Evolutionary conservation across 1,140 invertebrate genomes (phyloP).

Genomic region (Drosophila grimshawi): DNA sequence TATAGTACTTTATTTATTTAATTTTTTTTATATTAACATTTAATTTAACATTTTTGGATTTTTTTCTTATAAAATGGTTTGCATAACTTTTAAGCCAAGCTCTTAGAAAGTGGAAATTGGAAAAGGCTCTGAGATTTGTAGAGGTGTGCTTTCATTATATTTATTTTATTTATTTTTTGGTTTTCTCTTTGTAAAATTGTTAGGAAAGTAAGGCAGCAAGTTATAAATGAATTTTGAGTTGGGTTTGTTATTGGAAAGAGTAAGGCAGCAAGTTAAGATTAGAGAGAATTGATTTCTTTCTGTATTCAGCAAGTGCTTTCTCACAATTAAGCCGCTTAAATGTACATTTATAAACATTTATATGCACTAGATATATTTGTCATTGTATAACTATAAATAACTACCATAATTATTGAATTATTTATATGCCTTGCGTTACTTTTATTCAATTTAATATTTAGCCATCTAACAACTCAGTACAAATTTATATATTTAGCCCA

Average conservation of each 20-base stretch:
- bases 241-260: slow-evolving; percentile 56
- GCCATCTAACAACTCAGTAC: slow-evolving; percentile 64
- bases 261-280: slow-evolving; percentile 81
- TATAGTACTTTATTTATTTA: slow-evolving; percentile 46
- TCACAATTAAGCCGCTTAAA: slow-evolving; percentile 72
- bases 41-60: slow-evolving; percentile 53
- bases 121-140: slow-evolving; percentile 59
- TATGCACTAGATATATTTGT: slow-evolving; percentile 53
- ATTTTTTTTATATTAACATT: slow-evolving; percentile 56
- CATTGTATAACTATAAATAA: slow-evolving; percentile 70
- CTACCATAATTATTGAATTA: slow-evolving; percentile 67
- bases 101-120: slow-evolving; percentile 68
- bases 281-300: slow-evolving; percentile 55
- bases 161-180: slow-evolving; percentile 3
- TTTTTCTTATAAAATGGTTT: slow-evolving; percentile 42
- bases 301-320: slow-evolving; percentile 79
- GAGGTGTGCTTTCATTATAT: slow-evolving; percentile 23
- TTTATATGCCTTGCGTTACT: slow-evolving; percentile 56
- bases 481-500: slow-evolving; percentile 31
- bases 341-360: slow-evolving; percentile 71
- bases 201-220: slow-evolving; percentile 80
- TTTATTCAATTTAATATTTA: slow-evolving; percentile 28
- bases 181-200: slow-evolving; percentile 43
- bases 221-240: slow-evolving; percentile 65
- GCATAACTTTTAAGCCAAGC: slow-evolving; percentile 63